Evolutionary conservation across 2,797 vertebrate genomes (phyloP).

Genomic region (Tauraco hartlaubi): DNA sequence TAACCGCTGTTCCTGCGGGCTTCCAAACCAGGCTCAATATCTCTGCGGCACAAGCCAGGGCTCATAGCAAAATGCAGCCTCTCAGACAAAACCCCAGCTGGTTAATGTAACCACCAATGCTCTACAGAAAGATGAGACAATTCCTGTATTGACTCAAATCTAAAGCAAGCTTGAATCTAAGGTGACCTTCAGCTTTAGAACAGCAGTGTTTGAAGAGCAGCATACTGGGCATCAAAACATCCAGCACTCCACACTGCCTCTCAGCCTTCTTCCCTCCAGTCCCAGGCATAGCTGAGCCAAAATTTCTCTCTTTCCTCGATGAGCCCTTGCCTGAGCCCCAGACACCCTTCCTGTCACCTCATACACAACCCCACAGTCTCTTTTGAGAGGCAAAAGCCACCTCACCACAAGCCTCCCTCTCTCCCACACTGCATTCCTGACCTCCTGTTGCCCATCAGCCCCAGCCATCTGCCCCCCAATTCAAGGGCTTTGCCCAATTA

Average conservation of each 20-base stretch:
- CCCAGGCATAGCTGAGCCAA: neutral
- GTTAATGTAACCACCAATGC: conserved; percentile 56
- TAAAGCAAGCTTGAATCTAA: conserved; percentile 27
- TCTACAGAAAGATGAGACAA: conserved; percentile 67
- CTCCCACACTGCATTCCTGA: neutral
- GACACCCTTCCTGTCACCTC: neutral
- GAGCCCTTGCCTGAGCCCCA: neutral
- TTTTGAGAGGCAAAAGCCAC: neutral
- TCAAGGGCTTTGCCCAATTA: neutral
- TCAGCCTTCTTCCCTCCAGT: neutral
- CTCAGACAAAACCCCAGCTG: conserved; percentile 25
- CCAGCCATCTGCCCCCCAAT: neutral
- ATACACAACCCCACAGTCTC: neutral
- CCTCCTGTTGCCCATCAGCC: neutral
- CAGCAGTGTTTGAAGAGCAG: neutral
- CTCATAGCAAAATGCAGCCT: conserved; percentile 13
- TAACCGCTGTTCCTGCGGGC: neutral
- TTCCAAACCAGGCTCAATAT: conserved; percentile 17
- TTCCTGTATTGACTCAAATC: conserved; percentile 68
- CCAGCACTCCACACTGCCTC: neutral
- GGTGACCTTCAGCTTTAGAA: conserved; percentile 58
- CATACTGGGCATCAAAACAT: neutral
- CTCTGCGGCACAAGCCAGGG: neutral
- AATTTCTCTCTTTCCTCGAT: neutral
- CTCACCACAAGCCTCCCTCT: accelerated